Percentiles rank a stretch among this genome's conserved stretches.
Evolutionary conservation across 2,113 vertebrate species (phyloP).

Genomic region (Haplotaxodon microlepis): DNA sequence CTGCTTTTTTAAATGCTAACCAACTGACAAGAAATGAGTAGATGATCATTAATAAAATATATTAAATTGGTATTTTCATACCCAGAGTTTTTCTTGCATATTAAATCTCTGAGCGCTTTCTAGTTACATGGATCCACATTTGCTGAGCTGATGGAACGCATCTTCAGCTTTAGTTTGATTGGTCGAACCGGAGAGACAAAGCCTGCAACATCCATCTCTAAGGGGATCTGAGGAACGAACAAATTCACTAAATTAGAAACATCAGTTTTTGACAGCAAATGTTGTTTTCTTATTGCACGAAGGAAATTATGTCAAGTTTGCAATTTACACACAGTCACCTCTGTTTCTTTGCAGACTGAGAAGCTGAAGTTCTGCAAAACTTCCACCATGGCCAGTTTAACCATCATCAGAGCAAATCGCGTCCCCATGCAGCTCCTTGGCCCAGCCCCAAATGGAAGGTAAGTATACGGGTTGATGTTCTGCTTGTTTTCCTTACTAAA

Average conservation of each 20-base stretch:
- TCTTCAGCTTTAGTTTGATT: background rate
- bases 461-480: background rate
- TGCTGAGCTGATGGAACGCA: background rate
- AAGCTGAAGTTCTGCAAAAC: background rate
- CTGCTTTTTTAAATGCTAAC: background rate
- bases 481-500: background rate
- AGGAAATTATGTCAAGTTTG: background rate
- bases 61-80: background rate
- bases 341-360: background rate
- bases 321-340: background rate
- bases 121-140: background rate
- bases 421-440: background rate
- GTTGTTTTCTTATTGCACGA: background rate
- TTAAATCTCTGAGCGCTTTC: background rate
- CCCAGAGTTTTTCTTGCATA: background rate
- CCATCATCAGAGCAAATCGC: background rate
- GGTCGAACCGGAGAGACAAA: background rate
- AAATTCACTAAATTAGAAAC: background rate
- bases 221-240: background rate
- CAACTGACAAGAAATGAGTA: background rate
- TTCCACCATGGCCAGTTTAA: background rate
- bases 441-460: background rate
- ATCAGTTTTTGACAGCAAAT: background rate
- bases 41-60: background rate
- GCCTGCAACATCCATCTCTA: background rate